phyloP scores from a whole-genome alignment of 64 coral and sea anemone species.

The Actinia equina region DNA sequence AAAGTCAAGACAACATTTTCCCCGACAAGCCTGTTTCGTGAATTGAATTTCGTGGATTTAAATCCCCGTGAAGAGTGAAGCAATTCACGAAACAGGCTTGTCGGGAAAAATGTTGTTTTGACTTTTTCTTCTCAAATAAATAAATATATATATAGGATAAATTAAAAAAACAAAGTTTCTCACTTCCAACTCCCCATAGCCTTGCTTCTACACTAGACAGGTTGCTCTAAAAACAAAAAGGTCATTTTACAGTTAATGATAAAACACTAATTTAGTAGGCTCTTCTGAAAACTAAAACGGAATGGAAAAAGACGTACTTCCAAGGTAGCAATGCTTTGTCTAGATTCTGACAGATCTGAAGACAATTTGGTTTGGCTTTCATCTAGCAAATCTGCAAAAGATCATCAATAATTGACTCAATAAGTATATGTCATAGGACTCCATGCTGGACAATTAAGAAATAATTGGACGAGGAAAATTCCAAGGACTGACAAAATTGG shows the following conservation, averaged over 20 bases:
- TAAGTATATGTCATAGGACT: too few relatives aligned
- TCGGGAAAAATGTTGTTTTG: too few relatives aligned
- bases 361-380: constrained; percentile 99
- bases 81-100: too few relatives aligned
- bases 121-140: too few relatives aligned
- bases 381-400: constrained; percentile 76
- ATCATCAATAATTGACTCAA: too few relatives aligned
- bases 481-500: too few relatives aligned
- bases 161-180: background rate
- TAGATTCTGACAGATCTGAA: constrained; percentile 87
- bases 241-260: background rate
- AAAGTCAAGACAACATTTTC: too few relatives aligned
- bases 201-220: constrained; percentile 88
- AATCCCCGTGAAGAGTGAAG: too few relatives aligned
- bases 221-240: constrained; percentile 54
- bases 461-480: too few relatives aligned
- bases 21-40: too few relatives aligned
- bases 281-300: background rate
- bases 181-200: constrained; percentile 95
- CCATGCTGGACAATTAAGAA: too few relatives aligned
- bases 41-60: too few relatives aligned
- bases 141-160: background rate
- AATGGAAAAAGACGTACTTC: constrained; percentile 59
- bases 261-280: background rate
- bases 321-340: constrained; percentile 78